Conservation (phyloP, 2,113 vertebrate species). For the Nestor notabilis region DNA sequence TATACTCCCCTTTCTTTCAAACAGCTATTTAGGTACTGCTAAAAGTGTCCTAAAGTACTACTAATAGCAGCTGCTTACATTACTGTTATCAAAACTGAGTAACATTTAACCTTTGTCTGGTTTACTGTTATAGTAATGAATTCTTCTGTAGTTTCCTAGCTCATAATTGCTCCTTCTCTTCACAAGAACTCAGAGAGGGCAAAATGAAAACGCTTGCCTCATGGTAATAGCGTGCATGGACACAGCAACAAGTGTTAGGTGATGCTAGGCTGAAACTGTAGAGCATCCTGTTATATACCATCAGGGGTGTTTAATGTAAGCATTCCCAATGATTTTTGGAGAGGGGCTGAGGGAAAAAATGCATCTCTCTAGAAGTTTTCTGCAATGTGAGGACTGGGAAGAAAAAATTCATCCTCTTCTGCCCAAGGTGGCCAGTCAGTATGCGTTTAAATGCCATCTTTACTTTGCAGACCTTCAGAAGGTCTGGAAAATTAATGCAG, state of each 20-base stretch:
- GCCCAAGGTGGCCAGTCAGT: neutral
- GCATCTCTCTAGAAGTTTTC: neutral
- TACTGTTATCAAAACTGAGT: neutral
- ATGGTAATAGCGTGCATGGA: accelerated
- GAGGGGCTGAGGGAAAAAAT: neutral
- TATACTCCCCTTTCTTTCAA: neutral
- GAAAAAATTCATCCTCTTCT: neutral
- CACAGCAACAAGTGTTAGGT: accelerated
- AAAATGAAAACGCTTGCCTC: neutral
- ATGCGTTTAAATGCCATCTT: neutral
- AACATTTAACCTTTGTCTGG: neutral
- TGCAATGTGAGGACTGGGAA: accelerated
- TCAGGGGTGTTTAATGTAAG: neutral
- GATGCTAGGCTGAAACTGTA: neutral
- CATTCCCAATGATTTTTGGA: neutral
- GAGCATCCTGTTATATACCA: neutral
- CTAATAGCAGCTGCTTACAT: neutral
- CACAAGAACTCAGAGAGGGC: neutral
- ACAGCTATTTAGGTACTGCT: neutral
- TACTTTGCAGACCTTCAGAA: neutral
- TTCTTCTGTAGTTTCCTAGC: neutral
- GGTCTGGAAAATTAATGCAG: neutral
- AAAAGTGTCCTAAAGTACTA: neutral
- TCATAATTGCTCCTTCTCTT: neutral
- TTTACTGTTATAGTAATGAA: neutral